These are phyloP conservation scores for Chloroceryle aenea DNA, from an alignment of 2,113 vertebrate species.

Conservation along the genomic window DNA sequence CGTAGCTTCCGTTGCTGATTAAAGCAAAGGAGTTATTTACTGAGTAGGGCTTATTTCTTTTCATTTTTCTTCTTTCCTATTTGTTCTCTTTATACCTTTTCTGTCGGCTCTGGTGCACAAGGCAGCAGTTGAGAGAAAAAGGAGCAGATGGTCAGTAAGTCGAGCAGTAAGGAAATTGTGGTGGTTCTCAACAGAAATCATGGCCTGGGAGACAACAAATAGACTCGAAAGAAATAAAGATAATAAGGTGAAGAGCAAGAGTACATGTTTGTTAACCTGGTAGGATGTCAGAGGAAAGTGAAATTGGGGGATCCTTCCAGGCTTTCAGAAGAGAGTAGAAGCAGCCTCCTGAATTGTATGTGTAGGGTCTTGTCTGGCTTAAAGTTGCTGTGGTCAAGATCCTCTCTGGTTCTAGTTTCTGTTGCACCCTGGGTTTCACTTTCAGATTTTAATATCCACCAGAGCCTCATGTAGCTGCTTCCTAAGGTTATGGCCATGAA, in stretches of 20 bases:
- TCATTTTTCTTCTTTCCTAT: neutral
- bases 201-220: neutral
- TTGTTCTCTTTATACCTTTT: neutral
- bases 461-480: neutral
- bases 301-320: neutral
- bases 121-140: neutral
- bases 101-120: neutral
- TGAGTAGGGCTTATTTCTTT: neutral
- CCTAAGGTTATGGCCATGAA: accelerated
- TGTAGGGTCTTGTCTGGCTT: neutral
- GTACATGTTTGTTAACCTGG: neutral
- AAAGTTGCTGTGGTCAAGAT: neutral
- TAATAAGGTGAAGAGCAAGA: neutral
- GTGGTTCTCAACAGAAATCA: neutral
- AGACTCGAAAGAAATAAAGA: neutral
- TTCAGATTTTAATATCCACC: neutral
- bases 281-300: neutral
- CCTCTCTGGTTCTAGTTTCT: neutral
- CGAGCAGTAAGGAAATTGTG: neutral
- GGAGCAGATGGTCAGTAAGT: neutral
- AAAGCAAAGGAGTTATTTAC: neutral
- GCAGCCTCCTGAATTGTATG: neutral
- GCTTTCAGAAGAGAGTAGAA: neutral
- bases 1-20: neutral
- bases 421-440: neutral